Evolutionary conservation across 2,888 invertebrate species (phyloP), one percentile per base, ranked within the genome.

Genomic region (Phengaris arion): DNA sequence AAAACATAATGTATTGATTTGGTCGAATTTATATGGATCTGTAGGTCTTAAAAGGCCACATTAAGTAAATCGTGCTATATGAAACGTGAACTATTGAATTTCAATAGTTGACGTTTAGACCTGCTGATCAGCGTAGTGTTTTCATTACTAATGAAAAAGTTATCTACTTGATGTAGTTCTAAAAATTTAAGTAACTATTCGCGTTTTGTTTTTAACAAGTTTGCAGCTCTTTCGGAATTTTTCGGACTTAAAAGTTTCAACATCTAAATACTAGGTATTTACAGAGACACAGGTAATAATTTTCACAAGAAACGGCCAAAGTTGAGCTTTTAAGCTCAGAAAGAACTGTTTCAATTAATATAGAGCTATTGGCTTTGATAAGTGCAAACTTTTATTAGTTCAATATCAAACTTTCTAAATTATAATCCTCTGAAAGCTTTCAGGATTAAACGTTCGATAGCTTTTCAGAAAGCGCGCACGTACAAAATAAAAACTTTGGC

Each of bases 311-410:
- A 69, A 69, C 69, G 45, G 13, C 54, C 51, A 51, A 52, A 52
- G 52, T 72, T 54, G 35, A 52, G 22, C 52, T 72, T 72, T 72
- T 13, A 15, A 10, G 8, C 13, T 68, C 35, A 5, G 22, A 72
- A 72, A 70, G 70, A 22, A 54, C 54, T 35, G 72, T 72, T 72
- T 54, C 54, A 54, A 52, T 72, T 72, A 72, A 72, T 22, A 72
- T 72, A 22, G 72, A 72, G 52, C 72, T 72, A 15, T 69, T 69
- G 15, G 48, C 35, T 64, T 52, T 54, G 54, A 70, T 70, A 22
- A 72, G 72, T 72, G 72, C 72, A 12, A 72, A 72, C 54, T 72
- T 72, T 70, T 72, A 72, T 72, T 72, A 72, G 72, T 72, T 72
- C 35, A 72, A 72, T 72, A 72, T 54, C 12, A 54, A 72, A 72